These are phyloP conservation scores for Tangara arthus DNA, from an alignment of 2,797 vertebrate genomes.

Conservation along the genomic window DNA sequence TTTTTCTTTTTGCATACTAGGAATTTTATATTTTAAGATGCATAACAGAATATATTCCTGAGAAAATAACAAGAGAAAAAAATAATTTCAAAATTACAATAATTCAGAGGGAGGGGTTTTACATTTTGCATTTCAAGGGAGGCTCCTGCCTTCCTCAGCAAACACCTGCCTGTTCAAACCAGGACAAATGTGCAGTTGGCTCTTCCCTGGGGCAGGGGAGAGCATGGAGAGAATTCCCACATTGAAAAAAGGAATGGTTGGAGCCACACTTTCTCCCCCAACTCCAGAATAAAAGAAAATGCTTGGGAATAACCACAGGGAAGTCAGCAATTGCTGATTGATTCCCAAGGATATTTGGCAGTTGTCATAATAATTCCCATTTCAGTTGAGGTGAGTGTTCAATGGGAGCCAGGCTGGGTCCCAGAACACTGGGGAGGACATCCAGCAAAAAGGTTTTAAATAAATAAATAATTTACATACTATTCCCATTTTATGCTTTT, in stretches of 20 bases:
- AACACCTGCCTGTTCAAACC: not conserved
- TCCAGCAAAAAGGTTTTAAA: not conserved
- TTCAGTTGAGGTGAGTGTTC: not conserved
- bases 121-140: not conserved
- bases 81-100: not conserved
- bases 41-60: too few relatives aligned
- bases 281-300: not conserved
- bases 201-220: not conserved
- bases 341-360: not conserved
- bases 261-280: fast-evolving
- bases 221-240: not conserved
- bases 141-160: not conserved
- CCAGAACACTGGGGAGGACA: not conserved
- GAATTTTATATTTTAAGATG: too few relatives aligned
- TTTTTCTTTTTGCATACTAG: too few relatives aligned
- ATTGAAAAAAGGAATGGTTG: fast-evolving
- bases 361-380: not conserved
- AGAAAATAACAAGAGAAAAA: too few relatives aligned
- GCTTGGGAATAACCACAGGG: not conserved
- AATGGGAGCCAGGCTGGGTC: not conserved
- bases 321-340: not conserved
- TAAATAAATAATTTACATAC: not conserved
- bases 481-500: not conserved
- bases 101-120: not conserved
- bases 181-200: fast-evolving